phyloP scores from a whole-genome alignment of 2,888 invertebrate genomes.

The Pyrochroa serraticornis region DNA sequence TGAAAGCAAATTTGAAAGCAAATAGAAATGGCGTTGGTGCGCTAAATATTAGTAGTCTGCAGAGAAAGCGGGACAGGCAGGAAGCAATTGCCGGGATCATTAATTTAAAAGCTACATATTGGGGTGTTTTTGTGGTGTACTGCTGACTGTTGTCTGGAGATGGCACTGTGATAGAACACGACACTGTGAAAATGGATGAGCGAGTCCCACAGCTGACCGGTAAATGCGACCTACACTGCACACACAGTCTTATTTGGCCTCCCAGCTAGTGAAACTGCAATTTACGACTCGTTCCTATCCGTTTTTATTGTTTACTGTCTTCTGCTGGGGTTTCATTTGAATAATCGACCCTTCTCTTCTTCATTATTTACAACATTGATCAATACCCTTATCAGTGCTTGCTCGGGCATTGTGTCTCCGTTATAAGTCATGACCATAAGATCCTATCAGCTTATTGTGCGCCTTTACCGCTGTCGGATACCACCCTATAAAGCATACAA shows the following conservation, averaged over 20 bases:
- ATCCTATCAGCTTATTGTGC: slow-evolving; percentile 46
- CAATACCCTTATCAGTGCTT: slow-evolving; percentile 49
- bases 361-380: slow-evolving; percentile 50
- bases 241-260: slow-evolving; percentile 19
- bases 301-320: slow-evolving; percentile 50
- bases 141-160: slow-evolving; percentile 60
- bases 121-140: slow-evolving; percentile 59
- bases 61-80: slow-evolving; percentile 52
- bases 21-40: slow-evolving; percentile 51
- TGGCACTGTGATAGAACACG: slow-evolving; percentile 60
- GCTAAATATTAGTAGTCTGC: slow-evolving; percentile 52
- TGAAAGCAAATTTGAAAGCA: slow-evolving; percentile 56
- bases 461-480: slow-evolving; percentile 37
- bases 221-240: slow-evolving; percentile 25
- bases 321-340: slow-evolving; percentile 46
- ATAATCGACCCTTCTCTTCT: slow-evolving; percentile 49
- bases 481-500: slow-evolving; percentile 26
- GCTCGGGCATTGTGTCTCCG: slow-evolving; percentile 45
- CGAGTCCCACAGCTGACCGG: slow-evolving; percentile 46
- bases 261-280: slow-evolving; percentile 41
- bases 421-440: slow-evolving; percentile 47
- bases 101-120: slow-evolving; percentile 60
- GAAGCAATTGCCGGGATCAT: slow-evolving; percentile 58
- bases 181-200: slow-evolving; percentile 56
- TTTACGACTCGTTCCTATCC: slow-evolving; percentile 46